Evolutionary conservation across 2,797 vertebrate genomes (phyloP).

Genomic region (Mus caroli): DNA sequence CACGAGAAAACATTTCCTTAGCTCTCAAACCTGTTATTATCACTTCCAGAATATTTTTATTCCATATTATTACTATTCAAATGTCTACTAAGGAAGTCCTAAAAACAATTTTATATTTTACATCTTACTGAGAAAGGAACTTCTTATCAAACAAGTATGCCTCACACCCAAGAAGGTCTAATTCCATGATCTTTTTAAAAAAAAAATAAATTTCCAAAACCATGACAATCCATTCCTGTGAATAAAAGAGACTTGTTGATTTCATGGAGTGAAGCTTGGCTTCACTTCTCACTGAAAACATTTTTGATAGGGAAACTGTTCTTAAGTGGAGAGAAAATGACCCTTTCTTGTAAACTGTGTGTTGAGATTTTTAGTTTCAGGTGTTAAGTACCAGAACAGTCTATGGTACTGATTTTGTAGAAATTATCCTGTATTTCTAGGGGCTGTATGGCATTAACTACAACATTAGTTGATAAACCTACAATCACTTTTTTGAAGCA

Average conservation of each 20-base stretch:
- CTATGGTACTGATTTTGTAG: constrained; percentile 78
- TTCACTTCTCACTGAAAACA: constrained; percentile 61
- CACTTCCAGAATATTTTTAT: constrained; percentile 5
- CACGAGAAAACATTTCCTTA: constrained; percentile 24
- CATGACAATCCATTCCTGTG: not conserved
- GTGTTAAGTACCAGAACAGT: constrained; percentile 73
- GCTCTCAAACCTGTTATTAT: not conserved
- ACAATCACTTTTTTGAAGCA: constrained; percentile 75
- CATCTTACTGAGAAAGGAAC: constrained; percentile 20
- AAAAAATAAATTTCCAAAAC: not conserved
- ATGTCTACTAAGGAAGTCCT: constrained; percentile 32
- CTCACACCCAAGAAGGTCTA: constrained; percentile 30
- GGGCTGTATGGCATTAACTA: constrained; percentile 69
- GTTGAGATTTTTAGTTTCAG: constrained; percentile 79
- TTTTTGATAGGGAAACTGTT: constrained; percentile 74
- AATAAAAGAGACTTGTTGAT: not conserved
- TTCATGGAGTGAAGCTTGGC: constrained; percentile 36
- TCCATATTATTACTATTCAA: constrained; percentile 66
- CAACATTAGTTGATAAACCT: constrained; percentile 66
- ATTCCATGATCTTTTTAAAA: constrained; percentile 22
- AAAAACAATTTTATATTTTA: constrained; percentile 38
- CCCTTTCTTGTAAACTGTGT: constrained; percentile 76
- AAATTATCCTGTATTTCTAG: constrained; percentile 66
- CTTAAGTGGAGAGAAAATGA: constrained; percentile 80
- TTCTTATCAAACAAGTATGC: constrained; percentile 28